Percentiles rank a stretch among this genome's conserved stretches.
Evolutionary conservation across 1,140 invertebrate genomes (phyloP).

Genomic region (Charaxes varanes): DNA sequence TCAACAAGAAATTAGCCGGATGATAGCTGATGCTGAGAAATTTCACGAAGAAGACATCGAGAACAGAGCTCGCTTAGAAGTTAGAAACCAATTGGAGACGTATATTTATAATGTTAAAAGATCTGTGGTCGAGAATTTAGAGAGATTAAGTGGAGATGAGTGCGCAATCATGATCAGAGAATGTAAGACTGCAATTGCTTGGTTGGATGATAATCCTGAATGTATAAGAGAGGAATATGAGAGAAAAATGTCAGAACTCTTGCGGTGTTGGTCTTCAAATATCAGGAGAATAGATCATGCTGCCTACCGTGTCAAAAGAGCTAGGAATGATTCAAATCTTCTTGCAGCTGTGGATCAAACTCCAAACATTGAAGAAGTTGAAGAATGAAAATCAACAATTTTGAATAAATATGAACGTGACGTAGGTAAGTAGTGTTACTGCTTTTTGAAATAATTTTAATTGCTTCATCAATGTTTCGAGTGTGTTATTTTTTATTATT

Average conservation of each 20-base stretch:
- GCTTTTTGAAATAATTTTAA: too few relatives aligned
- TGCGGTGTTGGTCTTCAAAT: constrained; percentile 67
- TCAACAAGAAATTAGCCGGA: constrained; percentile 66
- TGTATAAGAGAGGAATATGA: constrained; percentile 77
- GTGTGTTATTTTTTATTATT: too few relatives aligned
- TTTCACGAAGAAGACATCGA: constrained; percentile 74
- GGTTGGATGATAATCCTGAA: constrained; percentile 79
- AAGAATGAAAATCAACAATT: not conserved
- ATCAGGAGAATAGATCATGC: constrained; percentile 58
- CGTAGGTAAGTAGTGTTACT: not conserved
- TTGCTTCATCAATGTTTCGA: too few relatives aligned
- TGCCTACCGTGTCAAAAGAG: constrained; percentile 30
- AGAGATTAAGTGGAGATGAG: constrained; percentile 56
- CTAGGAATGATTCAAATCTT: constrained; percentile 22
- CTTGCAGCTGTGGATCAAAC: constrained; percentile 10
- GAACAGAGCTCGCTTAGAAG: constrained; percentile 72
- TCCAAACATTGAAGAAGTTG: constrained; percentile 29
- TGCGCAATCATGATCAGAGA: constrained; percentile 56
- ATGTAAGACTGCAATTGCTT: constrained; percentile 73
- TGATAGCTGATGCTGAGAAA: constrained; percentile 77
- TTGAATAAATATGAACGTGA: not conserved
- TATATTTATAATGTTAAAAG: constrained; percentile 83
- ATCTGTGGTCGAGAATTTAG: constrained; percentile 58
- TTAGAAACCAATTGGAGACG: constrained; percentile 81
- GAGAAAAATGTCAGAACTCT: constrained; percentile 74